Evolutionary conservation across 2,888 invertebrate species (phyloP).

Genomic region (Drosophila seclusa): DNA sequence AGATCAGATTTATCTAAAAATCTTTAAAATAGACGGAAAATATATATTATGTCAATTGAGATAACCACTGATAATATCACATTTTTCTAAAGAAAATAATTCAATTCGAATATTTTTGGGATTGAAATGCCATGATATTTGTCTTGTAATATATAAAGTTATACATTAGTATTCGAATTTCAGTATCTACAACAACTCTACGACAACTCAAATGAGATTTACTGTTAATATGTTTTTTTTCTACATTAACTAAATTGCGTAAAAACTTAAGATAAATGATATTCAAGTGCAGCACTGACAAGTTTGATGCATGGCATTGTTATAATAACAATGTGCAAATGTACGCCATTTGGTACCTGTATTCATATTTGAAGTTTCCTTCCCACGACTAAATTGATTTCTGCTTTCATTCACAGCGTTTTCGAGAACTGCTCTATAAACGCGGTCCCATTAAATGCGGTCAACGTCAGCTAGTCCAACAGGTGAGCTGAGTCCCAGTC

Average conservation of each 20-base stretch:
- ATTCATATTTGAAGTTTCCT: constrained; percentile 78
- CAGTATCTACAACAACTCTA: neutral
- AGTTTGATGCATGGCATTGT: constrained; percentile 16
- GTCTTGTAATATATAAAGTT: neutral
- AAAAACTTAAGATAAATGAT: neutral
- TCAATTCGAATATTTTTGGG: neutral
- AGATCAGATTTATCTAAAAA: neutral
- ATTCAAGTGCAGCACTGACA: neutral
- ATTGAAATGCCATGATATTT: neutral
- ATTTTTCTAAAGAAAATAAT: neutral
- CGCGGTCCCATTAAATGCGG: constrained; percentile 41
- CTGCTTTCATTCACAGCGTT: constrained; percentile 49
- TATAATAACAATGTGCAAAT: constrained; percentile 5
- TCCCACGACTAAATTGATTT: constrained; percentile 53
- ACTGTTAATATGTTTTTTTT: neutral
- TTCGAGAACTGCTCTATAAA: constrained; percentile 29
- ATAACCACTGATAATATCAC: neutral
- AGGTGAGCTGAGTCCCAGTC: constrained; percentile 67
- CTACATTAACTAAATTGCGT: neutral
- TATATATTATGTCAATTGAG: neutral
- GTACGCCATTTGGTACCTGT: constrained; percentile 58
- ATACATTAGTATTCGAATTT: neutral
- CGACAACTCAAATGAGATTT: neutral
- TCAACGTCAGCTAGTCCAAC: constrained; percentile 55
- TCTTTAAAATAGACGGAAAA: neutral